Base-by-base conservation (phyloP, 23 tunicate species). In the Ascidia mentula region DNA sequence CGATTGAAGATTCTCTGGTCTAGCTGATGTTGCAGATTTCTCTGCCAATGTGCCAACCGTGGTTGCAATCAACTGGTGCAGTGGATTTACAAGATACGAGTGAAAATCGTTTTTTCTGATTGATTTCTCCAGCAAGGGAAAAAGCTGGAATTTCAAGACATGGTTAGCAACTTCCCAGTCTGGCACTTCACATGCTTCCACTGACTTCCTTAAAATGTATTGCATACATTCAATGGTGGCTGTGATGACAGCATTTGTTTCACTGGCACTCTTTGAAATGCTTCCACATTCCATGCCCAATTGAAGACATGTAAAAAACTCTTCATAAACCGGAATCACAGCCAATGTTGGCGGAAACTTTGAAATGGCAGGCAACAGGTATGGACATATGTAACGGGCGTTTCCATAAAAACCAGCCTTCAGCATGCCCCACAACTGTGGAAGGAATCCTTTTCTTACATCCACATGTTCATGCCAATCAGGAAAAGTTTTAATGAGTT, bases 361-460 rank as follows among this genome's bases (percentile, higher is more conserved):
- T 5, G 53, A 36, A 17, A 88, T 18, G 15, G 88, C 18, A 33
- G 81, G 82, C 15, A 77, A 79, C 8, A 93, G 37, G 75, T 74
- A 46, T 3, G 84, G 81, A 30, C 80, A 45, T 8, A 88, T 72
- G 30, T 74, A 20, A 38, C 69, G 69, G 4, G 91, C 80, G 65
- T 84, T 74, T 20, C 98, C 98, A 77, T 88, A 34, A 88, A 92
- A 93, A 6, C 93, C 93, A 18, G 77, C 37, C 72, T 84, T 80
- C 5, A 88, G 32, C n/a, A 77, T 42, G 28, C 72, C 53, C 74
- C 88, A 88, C 18, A 93, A 34, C 39, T 74, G 86, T 0, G 98
- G 89, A 24, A 93, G 72, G 42, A 88, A 76, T 9, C 93, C 98
- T 60, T 84, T 86, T 70, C 88, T 80, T 9, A 93, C 37, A 60